A percentile compares a stretch with the other conserved stretches of the same genome.
phyloP scores from a whole-genome alignment of 2,888 invertebrate genomes.

The Beris chalybata region DNA sequence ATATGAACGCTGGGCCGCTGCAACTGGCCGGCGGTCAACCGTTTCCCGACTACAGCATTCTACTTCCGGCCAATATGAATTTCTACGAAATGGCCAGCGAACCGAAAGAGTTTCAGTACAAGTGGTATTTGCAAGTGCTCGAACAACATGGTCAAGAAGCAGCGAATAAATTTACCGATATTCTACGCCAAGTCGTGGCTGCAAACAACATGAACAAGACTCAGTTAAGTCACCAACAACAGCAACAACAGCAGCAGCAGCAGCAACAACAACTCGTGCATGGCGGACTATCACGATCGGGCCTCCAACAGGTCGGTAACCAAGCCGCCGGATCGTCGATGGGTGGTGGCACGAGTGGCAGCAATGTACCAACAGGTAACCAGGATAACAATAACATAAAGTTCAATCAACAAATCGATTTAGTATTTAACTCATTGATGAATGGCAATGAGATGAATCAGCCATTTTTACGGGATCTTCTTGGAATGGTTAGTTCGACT shows the following conservation, averaged over 20 bases:
- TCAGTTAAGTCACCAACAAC: slow-evolving; percentile 41
- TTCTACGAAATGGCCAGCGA: slow-evolving; percentile 63
- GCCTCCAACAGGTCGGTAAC: slow-evolving; percentile 36
- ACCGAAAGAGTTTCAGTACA: slow-evolving; percentile 58
- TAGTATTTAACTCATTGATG: slow-evolving; percentile 55
- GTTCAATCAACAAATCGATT: slow-evolving; percentile 56
- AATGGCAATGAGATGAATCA: slow-evolving; percentile 55
- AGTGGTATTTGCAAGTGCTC: slow-evolving; percentile 62
- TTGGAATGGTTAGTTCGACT: slow-evolving; percentile 49
- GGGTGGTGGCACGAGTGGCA: not conserved
- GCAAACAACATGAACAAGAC: slow-evolving; percentile 26
- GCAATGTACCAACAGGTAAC: not conserved
- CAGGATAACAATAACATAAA: slow-evolving; percentile 45
- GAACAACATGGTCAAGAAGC: slow-evolving; percentile 61
- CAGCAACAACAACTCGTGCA: slow-evolving; percentile 43
- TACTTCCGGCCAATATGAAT: slow-evolving; percentile 62
- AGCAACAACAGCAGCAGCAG: slow-evolving; percentile 46
- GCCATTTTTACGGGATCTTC: slow-evolving; percentile 53
- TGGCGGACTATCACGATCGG: slow-evolving; percentile 28
- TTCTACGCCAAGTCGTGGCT: slow-evolving; percentile 52
- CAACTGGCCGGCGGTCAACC: slow-evolving; percentile 31
- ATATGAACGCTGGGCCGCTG: slow-evolving; percentile 42
- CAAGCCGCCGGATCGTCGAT: not conserved
- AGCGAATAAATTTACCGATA: slow-evolving; percentile 60
- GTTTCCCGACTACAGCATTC: slow-evolving; percentile 51